Base-by-base conservation (phyloP, 2,888 invertebrate genomes). In the Agapostemon virescens region DNA sequence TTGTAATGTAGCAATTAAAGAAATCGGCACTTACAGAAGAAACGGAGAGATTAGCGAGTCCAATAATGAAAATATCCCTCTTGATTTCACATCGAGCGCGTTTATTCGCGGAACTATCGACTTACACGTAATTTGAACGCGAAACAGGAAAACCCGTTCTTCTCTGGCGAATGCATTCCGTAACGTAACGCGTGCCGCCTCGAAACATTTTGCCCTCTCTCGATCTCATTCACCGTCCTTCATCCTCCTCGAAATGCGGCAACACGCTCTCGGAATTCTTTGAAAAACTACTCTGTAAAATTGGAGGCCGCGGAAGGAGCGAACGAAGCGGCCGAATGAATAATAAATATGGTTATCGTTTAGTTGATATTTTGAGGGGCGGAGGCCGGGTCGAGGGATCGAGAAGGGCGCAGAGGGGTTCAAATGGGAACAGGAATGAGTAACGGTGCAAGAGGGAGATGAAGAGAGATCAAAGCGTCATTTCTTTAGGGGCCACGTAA, bases 281-380 rank as follows among this genome's bases (percentile, higher is more conserved):
- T 85, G 86, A 90, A 90, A 90, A 91, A 91, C 90, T 91, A 90
- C 90, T 91, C 91, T 87, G 87, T 82, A 90, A 85, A 91, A 91
- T 91, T 91, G 90, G 87, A 88, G 88, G 84, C 79, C 81, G 75
- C 83, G 87, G 74, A 74, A 76, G 81, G 85, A 84, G 73, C 72
- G 80, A 86, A 83, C 86, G 90, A 86, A 89, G 89, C 88, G 88
- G 92, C 92, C 93, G 93, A 93, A 94, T 94, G 94, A 94, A 94
- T 94, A 94, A 94, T 94, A 94, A 94, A 94, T 94, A 93, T 91
- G 93, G 94, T 94, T 94, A 94, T 94, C 94, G 94, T 94, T 94
- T 94, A 94, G 94, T 94, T 94, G 94, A 94, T 94, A 94, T 94
- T 94, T 94, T 93, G 93, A 84, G 86, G 86, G 82, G 84, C 93